Evolutionary conservation across 2,113 vertebrate genomes (phyloP).

Genomic region (Sylvia atricapilla): DNA sequence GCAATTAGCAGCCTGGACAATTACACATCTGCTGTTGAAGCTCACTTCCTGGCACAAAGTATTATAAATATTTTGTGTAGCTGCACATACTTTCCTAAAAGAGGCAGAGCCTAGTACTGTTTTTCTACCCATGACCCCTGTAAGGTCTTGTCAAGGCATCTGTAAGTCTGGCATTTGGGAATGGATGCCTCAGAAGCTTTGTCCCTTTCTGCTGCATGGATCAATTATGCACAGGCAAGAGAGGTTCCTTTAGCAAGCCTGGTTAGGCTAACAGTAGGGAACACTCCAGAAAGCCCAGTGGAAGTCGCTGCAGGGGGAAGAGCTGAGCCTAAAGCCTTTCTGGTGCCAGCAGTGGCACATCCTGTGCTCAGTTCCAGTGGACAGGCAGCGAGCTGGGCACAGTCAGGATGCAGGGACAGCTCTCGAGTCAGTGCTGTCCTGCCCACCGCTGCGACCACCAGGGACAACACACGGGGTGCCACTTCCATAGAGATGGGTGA

Average conservation of each 20-base stretch:
- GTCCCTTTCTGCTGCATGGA: neutral
- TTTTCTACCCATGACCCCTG: neutral
- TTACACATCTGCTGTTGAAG: neutral
- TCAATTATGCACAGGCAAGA: neutral
- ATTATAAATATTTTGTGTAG: neutral
- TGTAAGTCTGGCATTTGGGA: neutral
- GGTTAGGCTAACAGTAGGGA: neutral
- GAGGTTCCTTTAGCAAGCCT: neutral
- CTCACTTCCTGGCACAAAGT: neutral
- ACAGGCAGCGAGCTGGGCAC: rapidly evolving
- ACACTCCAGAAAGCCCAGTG: neutral
- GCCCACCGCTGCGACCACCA: rapidly evolving
- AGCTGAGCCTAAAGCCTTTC: neutral
- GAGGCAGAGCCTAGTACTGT: neutral
- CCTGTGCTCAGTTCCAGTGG: neutral
- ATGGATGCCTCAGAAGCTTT: neutral
- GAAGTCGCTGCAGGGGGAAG: neutral
- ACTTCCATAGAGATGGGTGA: rapidly evolving
- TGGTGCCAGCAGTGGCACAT: neutral
- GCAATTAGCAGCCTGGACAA: neutral
- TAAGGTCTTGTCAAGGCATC: neutral
- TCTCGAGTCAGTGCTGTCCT: neutral
- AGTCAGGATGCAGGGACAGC: neutral
- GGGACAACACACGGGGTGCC: neutral
- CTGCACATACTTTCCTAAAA: neutral